Evolutionary conservation across 2,888 invertebrate genomes (phyloP).

Genomic region (Synergus gifuensis): DNA sequence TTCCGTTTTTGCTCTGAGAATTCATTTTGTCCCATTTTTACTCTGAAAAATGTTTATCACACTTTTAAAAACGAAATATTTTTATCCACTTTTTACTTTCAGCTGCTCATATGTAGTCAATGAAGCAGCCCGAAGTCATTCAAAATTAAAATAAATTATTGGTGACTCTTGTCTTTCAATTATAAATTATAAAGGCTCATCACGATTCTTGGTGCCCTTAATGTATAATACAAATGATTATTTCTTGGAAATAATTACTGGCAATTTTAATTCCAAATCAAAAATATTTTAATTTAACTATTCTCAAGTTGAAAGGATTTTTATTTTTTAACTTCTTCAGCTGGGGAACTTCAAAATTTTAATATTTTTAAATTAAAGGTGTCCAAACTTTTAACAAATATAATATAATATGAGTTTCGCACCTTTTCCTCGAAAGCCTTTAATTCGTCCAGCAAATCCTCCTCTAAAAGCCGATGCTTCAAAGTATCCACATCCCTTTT

Average conservation of each 20-base stretch:
- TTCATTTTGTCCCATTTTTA: no score
- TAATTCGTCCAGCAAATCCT: slow-evolving; percentile 70
- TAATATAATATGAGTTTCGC: background rate
- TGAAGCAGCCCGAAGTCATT: background rate
- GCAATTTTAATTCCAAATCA: background rate
- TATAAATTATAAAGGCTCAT: background rate
- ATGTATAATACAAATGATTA: background rate
- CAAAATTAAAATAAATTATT: background rate
- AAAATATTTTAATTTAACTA: no score
- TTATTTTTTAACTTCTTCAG: background rate
- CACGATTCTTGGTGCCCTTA: background rate
- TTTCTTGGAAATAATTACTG: background rate
- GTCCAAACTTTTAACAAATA: background rate
- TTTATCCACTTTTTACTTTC: no score
- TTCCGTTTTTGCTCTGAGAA: no score
- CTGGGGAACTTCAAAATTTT: no score
- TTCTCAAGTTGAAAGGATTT: background rate
- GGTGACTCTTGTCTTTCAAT: background rate
- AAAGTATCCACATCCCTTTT: slow-evolving; percentile 69
- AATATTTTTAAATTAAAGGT: background rate
- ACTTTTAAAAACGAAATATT: no score
- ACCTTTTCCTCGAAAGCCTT: slow-evolving; percentile 74
- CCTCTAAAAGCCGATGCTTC: slow-evolving; percentile 69
- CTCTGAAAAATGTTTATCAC: no score
- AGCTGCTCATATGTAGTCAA: background rate